Evolutionary conservation across 2,797 vertebrate species (phyloP), one percentile per base, ranked within the genome.

Genomic region (Cryptoblepharus egeriae): DNA sequence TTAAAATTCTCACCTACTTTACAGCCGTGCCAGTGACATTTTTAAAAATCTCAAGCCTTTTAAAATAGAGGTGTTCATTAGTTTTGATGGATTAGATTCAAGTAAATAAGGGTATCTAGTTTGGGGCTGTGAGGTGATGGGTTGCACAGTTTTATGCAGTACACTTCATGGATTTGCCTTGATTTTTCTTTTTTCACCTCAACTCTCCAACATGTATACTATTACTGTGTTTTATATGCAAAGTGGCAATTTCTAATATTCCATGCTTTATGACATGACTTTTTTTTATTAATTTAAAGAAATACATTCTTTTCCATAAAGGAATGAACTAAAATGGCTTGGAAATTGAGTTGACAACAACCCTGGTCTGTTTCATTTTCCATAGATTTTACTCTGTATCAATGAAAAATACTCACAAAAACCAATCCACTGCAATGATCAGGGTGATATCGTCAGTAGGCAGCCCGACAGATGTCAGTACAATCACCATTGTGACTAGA

Each of bases 381-480:
- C 83, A 73, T 67, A 70, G 63, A 75, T 4, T 0, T 26, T 8
- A 69, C 72, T 77, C 12, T 1, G 16, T 30, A 3, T 37, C 18
- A 0, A 20, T 1, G 11, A 1, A 60, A 35, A 80, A 75, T 95
- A 99, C 98, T 98, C 94, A 99, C 98, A 99, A 95, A 93, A 99
- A 99, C 98, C 98, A 99, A 90, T 99, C 98, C 80, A 99, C 98
- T 0, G 98, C 98, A 75, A 99, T 99, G 95, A 99, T 99, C 86
- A 99, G 97, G 2, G 97, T 98, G 96, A 99, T 99, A 95, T 99
- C 98, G 88, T 99, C 98, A 3, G 98, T 99, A 64, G 98, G 98
- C 90, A 99, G 96, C 77, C 98, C 98, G 9, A 99, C 98, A 28
- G 98, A 99, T 87, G 98, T 99, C 91, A 99, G 93, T 64, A 99